phyloP scores from a whole-genome alignment of 1,140 invertebrate genomes.

The Micrasema longulum region DNA sequence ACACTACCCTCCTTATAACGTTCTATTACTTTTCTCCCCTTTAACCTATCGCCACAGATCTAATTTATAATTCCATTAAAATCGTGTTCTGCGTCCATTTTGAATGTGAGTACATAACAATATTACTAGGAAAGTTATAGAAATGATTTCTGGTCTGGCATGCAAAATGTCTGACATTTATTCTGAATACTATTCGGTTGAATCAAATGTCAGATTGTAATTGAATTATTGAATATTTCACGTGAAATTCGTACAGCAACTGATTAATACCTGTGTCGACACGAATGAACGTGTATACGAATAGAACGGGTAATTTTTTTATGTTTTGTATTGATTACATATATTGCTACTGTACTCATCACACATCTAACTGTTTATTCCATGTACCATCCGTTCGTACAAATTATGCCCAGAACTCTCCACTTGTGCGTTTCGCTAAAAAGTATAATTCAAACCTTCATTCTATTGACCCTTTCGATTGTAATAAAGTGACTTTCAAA shows the following conservation, averaged over 20 bases:
- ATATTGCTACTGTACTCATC: too few relatives aligned
- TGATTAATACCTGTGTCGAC: slow-evolving; percentile 12
- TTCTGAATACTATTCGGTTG: neutral
- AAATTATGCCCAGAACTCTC: too few relatives aligned
- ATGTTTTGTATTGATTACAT: too few relatives aligned
- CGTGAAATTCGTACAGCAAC: slow-evolving; percentile 18
- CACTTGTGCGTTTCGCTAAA: too few relatives aligned
- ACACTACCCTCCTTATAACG: too few relatives aligned
- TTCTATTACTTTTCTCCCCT: slow-evolving; percentile 17
- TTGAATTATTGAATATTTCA: slow-evolving; percentile 51
- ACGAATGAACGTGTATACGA: slow-evolving; percentile 7
- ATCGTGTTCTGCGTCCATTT: slow-evolving; percentile 25
- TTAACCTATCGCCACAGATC: slow-evolving; percentile 7
- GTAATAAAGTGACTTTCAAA: too few relatives aligned
- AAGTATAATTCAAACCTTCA: too few relatives aligned
- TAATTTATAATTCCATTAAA: slow-evolving; percentile 53
- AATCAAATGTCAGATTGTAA: slow-evolving; percentile 51
- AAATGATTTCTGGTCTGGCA: slow-evolving; percentile 47
- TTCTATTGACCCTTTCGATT: too few relatives aligned
- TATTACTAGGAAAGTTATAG: slow-evolving; percentile 50
- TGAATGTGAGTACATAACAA: neutral
- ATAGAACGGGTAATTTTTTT: too few relatives aligned
- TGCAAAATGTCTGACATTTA: slow-evolving; percentile 53
- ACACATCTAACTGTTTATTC: too few relatives aligned
- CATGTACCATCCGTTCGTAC: too few relatives aligned